Evolutionary conservation across 1,140 invertebrate species (phyloP).

Genomic region (Drosophila setifemur): DNA sequence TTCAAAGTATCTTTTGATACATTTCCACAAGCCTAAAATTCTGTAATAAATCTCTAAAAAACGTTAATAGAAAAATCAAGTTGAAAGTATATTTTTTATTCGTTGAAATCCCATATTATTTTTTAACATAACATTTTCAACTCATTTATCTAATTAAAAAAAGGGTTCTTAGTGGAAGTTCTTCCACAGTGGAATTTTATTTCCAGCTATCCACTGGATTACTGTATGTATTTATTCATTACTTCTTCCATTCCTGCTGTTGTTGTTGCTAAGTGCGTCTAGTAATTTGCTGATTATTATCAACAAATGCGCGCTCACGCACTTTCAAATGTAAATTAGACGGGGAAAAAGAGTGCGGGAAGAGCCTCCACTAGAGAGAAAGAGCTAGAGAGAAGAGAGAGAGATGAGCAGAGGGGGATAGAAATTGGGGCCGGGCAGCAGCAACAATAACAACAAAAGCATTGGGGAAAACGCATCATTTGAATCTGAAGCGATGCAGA

Average conservation of each 20-base stretch:
- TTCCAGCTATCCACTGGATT: background rate
- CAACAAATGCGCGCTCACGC: conserved; percentile 65
- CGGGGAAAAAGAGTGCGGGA: conserved; percentile 1
- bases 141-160: too few species aligned
- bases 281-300: conserved; percentile 78
- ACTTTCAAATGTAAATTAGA: conserved; percentile 74
- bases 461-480: conserved; percentile 13
- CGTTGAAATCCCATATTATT: too few species aligned
- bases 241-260: conserved; percentile 36
- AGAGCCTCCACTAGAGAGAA: too few species aligned
- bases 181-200: conserved; percentile 3
- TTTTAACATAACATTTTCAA: too few species aligned
- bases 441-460: conserved; percentile 11
- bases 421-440: conserved; percentile 10
- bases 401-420: conserved; percentile 1
- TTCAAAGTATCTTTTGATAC: too few species aligned
- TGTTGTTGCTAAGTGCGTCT: conserved; percentile 62
- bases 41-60: too few species aligned
- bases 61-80: too few species aligned
- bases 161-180: too few species aligned
- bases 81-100: too few species aligned
- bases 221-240: conserved; percentile 2
- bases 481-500: conserved; percentile 29
- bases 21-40: too few species aligned
- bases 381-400: background rate